Evolutionary conservation across 2,888 invertebrate genomes (phyloP), one percentile per base, ranked within the genome.

Genomic region (Netelia fuscicornis): DNA sequence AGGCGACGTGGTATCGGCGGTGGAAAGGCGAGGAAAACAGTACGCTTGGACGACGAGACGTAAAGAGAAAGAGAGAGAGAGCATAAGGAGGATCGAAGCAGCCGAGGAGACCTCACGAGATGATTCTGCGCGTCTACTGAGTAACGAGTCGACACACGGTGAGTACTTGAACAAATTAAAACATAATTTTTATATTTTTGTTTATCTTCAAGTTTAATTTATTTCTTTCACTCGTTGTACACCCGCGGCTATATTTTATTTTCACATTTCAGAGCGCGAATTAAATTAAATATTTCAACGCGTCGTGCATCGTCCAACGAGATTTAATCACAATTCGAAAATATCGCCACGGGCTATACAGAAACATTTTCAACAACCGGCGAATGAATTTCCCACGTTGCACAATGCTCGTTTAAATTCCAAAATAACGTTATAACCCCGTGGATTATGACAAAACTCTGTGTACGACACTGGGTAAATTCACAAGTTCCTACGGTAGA

Each of bases 71-170:
- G 64, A 11, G 75, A 71, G 67, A 30, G 6, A 30, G 30, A 83
- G 83, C 75, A 83, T 17, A 81, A 65, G 70, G 83, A 84, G 87
- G 88, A 89, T 89, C 88, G 89, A 88, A 87, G 81, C 76, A 76
- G 80, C 83, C 74, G 84, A 81, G 30, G 70, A 11, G 23, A 83
- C 81, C 83, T 54, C 86, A 84, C 83, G 85, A 87, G 87, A 90
- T 90, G 90, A 89, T 90, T 89, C 89, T 89, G 90, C 90, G 90
- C 90, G 89, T 89, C 87, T 89, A 85, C 42, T 82, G 82, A 83
- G 80, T 74, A 60, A 75, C 62, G 64, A 83, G 64, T 76, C 77
- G 81, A 72, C 76, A 80, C 42, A 68, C 58, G 72, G 71, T 74
- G 37, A 74, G 52, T 75, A 30, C 30, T 30, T 30, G 5, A 5